Evolutionary conservation across 35 echinoderm and acorn worm species (phyloP).

Genomic region (Heliocidaris erythrogramma): DNA sequence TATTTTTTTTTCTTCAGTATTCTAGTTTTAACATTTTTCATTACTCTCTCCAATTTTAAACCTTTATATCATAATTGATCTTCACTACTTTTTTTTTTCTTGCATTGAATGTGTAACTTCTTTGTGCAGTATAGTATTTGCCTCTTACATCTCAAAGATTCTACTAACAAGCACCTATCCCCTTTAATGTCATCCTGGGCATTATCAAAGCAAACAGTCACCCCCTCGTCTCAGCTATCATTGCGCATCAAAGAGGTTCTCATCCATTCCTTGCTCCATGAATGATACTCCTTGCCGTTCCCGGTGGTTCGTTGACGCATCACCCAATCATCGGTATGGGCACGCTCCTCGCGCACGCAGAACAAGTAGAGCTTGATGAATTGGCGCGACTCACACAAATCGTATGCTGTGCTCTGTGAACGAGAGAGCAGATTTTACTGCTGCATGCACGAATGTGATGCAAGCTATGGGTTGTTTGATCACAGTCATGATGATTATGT

Average conservation of each 20-base stretch:
- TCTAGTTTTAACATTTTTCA: too few species aligned
- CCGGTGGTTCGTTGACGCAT: not conserved
- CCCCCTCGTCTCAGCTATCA: not conserved
- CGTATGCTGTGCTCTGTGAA: not conserved
- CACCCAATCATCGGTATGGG: not conserved
- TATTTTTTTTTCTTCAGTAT: too few species aligned
- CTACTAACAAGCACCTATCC: not conserved
- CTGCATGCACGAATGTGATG: not conserved
- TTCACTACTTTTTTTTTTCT: not conserved
- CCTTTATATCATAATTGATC: not conserved
- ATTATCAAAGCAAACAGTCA: not conserved
- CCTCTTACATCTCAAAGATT: not conserved
- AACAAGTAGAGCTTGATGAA: not conserved
- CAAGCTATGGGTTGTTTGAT: not conserved
- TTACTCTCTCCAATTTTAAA: not conserved
- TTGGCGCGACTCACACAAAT: not conserved
- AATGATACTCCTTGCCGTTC: not conserved
- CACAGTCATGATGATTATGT: not conserved
- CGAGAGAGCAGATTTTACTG: not conserved
- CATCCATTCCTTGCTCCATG: not conserved
- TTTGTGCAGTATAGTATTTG: not conserved
- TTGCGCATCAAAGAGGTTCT: not conserved
- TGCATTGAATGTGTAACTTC: not conserved
- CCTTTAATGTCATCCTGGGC: not conserved
- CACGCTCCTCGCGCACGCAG: not conserved